Evolutionary conservation across 2,797 vertebrate genomes (phyloP).

Genomic region (Falco columbarius): DNA sequence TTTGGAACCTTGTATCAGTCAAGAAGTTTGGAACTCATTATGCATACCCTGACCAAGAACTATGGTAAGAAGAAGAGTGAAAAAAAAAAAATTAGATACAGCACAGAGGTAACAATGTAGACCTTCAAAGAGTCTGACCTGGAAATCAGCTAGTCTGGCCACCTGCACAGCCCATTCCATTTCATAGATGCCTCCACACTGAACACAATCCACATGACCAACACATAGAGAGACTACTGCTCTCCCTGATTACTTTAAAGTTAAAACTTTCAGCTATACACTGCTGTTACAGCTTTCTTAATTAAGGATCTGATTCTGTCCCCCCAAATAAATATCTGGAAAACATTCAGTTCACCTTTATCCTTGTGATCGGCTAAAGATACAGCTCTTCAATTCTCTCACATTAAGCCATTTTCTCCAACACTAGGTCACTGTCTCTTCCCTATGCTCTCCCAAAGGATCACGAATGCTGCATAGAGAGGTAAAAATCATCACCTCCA

Average conservation of each 20-base stretch:
- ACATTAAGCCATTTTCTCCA: not conserved
- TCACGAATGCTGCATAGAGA: not conserved
- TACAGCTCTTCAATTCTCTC: not conserved
- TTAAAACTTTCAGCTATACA: not conserved
- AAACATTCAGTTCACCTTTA: not conserved
- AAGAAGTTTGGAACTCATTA: not conserved
- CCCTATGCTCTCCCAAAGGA: not conserved
- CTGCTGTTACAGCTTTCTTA: not conserved
- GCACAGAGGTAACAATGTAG: not conserved
- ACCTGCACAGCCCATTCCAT: not conserved
- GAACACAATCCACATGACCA: not conserved
- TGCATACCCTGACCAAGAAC: not conserved
- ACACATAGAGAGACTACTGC: accelerated
- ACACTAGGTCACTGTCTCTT: not conserved
- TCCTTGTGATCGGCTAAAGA: not conserved
- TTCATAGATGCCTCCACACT: not conserved
- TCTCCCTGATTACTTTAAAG: not conserved
- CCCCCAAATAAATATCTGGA: not conserved
- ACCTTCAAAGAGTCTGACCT: not conserved
- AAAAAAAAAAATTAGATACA: not conserved
- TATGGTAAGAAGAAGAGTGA: not conserved
- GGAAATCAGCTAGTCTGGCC: not conserved
- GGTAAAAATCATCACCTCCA: not conserved
- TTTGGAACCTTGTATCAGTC: not conserved
- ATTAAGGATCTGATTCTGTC: not conserved